These are phyloP conservation scores for Thryonomys swinderianus DNA, from an alignment of 2,113 vertebrate species.

Conservation along the genomic window DNA sequence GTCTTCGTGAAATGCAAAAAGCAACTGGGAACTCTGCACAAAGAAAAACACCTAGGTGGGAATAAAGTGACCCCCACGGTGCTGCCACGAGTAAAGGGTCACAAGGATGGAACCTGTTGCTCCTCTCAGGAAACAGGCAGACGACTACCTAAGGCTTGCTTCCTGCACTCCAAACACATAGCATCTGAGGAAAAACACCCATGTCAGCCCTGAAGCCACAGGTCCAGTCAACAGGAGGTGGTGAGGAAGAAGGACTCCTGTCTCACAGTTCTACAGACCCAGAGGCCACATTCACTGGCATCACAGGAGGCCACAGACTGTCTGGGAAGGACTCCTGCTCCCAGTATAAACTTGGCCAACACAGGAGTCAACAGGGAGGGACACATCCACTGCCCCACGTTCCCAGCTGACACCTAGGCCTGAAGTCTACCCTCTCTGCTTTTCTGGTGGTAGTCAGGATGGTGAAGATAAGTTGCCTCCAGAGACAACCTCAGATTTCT, in stretches of 20 bases:
- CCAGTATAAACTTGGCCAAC: neutral
- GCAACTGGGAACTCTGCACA: neutral
- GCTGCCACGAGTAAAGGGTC: neutral
- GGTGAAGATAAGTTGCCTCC: slow-evolving; percentile 7
- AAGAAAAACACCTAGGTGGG: neutral
- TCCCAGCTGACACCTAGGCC: neutral
- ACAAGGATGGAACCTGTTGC: neutral
- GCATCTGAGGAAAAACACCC: neutral
- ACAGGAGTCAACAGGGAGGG: too few relatives aligned
- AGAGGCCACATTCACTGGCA: neutral
- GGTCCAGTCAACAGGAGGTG: neutral
- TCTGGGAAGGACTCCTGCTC: neutral
- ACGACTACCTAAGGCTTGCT: neutral
- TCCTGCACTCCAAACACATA: neutral
- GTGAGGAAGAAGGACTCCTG: neutral
- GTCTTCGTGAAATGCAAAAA: neutral
- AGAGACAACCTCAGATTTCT: slow-evolving; percentile 56
- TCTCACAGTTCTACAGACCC: neutral
- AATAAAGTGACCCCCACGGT: neutral
- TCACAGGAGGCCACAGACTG: neutral
- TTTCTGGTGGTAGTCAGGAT: neutral
- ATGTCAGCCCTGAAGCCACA: neutral
- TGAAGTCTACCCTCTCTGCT: neutral
- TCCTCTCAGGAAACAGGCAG: neutral
- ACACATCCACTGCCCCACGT: too few relatives aligned